phyloP scores from a whole-genome alignment of 2,888 invertebrate species.

The Lysandra coridon region DNA sequence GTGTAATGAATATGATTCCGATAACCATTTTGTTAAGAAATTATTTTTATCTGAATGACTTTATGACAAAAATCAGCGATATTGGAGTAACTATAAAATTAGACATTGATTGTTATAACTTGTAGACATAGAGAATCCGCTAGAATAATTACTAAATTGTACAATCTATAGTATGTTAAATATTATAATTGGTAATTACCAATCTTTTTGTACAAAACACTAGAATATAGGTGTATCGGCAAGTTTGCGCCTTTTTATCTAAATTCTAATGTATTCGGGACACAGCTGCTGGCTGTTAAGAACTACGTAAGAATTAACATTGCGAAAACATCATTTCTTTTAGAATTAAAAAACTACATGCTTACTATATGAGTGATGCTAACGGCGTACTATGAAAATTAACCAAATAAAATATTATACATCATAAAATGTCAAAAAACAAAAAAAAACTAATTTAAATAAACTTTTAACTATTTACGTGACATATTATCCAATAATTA shows the following conservation, averaged over 20 bases:
- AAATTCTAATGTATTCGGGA: not conserved
- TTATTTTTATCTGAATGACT: not conserved
- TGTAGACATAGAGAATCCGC: not conserved
- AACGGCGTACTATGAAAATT: no score
- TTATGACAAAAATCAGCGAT: not conserved
- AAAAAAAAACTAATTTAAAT: not conserved
- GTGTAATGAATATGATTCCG: not conserved
- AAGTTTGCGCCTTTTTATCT: not conserved
- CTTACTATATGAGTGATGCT: no score
- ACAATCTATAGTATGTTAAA: slow-evolving; percentile 6
- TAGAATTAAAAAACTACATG: no score
- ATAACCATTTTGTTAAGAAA: not conserved
- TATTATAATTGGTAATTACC: not conserved
- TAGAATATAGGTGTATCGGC: not conserved
- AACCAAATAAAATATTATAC: not conserved
- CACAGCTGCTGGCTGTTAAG: not conserved
- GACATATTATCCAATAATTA: no score
- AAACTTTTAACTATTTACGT: not conserved
- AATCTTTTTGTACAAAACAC: slow-evolving; percentile 5
- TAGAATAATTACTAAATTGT: not conserved
- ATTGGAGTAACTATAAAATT: not conserved
- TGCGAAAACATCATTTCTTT: no score
- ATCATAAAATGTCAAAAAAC: not conserved
- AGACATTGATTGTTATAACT: not conserved
- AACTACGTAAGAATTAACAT: no score